phyloP scores from a whole-genome alignment of 2,888 invertebrate genomes.

The Trachelus iudaicus region DNA sequence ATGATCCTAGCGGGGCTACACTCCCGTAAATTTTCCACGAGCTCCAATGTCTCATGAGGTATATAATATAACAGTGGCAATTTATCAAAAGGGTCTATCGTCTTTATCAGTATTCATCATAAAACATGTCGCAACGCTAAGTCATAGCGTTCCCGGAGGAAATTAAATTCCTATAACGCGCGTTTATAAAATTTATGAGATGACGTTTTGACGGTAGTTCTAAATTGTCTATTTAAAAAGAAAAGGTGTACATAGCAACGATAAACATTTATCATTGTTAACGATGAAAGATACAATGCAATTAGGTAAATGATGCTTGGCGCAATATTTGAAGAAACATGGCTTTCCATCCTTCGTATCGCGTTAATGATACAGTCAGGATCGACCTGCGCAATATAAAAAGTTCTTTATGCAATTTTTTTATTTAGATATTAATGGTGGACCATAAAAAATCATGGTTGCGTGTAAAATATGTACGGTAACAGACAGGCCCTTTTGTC shows the following conservation, averaged over 20 bases:
- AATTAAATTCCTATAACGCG: neutral
- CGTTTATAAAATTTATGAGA: neutral
- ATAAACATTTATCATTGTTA: neutral
- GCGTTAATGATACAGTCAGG: neutral
- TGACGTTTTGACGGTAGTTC: neutral
- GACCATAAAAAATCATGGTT: constrained; percentile 50
- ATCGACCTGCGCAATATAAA: constrained; percentile 43
- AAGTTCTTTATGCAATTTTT: constrained; percentile 43
- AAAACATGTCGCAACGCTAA: neutral
- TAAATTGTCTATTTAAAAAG: neutral
- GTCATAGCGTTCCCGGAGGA: neutral
- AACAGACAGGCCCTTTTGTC: constrained; percentile 61
- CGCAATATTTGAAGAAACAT: neutral
- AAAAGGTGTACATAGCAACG: neutral
- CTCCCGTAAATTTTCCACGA: neutral
- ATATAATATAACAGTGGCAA: constrained; percentile 29
- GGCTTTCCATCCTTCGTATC: neutral
- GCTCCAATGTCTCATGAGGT: neutral
- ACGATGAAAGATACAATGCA: neutral
- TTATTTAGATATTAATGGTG: constrained; percentile 34
- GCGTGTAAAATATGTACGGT: constrained; percentile 50
- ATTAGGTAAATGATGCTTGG: neutral
- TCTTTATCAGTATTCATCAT: neutral
- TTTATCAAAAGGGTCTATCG: constrained; percentile 53
- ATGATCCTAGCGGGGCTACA: neutral